These are phyloP conservation scores for Cyprinodon diabolis DNA, from an alignment of 2,797 vertebrate genomes.

Conservation along the genomic window DNA sequence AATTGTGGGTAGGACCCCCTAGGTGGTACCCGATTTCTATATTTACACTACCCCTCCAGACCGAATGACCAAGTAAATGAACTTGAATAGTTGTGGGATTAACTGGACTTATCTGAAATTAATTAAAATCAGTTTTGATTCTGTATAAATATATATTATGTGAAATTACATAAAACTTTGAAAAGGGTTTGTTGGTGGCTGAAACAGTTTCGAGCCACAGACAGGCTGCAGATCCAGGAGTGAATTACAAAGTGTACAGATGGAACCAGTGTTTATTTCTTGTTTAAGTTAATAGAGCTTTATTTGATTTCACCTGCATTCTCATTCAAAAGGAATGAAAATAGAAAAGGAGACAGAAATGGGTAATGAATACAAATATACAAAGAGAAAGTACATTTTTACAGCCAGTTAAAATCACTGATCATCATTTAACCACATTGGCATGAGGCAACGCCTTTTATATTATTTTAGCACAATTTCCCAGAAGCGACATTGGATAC, in stretches of 20 bases:
- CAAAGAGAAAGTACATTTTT: slow-evolving; percentile 73
- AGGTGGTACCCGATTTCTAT: no score
- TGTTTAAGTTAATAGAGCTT: slow-evolving; percentile 62
- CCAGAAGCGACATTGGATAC: slow-evolving; percentile 52
- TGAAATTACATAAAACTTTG: neutral
- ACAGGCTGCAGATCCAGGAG: neutral
- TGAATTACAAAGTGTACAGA: neutral
- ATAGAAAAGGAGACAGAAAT: slow-evolving; percentile 75
- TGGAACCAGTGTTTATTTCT: neutral
- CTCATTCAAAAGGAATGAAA: slow-evolving; percentile 72
- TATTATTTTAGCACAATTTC: slow-evolving; percentile 48
- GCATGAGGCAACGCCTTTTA: slow-evolving; percentile 57
- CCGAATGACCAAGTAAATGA: neutral
- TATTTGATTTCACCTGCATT: slow-evolving; percentile 70
- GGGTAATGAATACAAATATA: slow-evolving; percentile 71
- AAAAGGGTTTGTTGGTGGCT: neutral
- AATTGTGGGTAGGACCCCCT: neutral
- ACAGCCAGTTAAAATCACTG: slow-evolving; percentile 45
- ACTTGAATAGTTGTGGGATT: neutral
- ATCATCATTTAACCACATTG: slow-evolving; percentile 29
- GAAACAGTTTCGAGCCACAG: neutral
- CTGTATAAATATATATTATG: neutral
- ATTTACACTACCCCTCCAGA: no score
- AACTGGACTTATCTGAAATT: neutral
- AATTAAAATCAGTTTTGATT: neutral